These are phyloP conservation scores for Rhamnusium bicolor DNA, from an alignment of 2,888 invertebrate genomes.

Conservation along the genomic window DNA sequence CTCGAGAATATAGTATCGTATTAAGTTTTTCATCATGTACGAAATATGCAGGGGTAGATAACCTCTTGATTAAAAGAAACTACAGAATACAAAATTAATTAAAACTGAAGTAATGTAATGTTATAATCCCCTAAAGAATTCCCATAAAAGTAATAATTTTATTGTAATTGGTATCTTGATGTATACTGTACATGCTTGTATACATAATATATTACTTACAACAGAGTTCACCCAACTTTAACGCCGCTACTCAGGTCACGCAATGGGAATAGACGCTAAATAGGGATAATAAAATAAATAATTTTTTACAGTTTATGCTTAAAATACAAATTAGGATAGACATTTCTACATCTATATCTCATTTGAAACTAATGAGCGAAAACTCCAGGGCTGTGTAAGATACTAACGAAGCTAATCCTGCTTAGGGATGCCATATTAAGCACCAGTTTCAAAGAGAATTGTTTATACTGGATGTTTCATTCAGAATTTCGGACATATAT, in stretches of 20 bases:
- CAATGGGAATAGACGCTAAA: conserved; percentile 1
- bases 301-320: neutral
- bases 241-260: conserved; percentile 2
- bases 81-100: no score
- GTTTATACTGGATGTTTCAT: no score
- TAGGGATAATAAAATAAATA: neutral
- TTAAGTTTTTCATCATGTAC: no score
- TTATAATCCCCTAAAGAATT: neutral
- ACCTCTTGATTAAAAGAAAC: no score
- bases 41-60: no score
- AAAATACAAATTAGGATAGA: neutral
- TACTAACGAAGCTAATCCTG: neutral
- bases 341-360: neutral
- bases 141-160: neutral
- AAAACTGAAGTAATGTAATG: neutral
- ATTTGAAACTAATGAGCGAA: neutral
- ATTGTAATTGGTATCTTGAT: neutral
- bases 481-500: no score
- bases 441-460: no score
- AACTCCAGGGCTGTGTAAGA: neutral
- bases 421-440: no score
- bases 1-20: no score
- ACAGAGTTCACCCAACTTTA: conserved; percentile 19
- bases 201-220: neutral
- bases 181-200: neutral